phyloP scores from a whole-genome alignment of 2,888 invertebrate genomes.

The Thymelicus lineola region DNA sequence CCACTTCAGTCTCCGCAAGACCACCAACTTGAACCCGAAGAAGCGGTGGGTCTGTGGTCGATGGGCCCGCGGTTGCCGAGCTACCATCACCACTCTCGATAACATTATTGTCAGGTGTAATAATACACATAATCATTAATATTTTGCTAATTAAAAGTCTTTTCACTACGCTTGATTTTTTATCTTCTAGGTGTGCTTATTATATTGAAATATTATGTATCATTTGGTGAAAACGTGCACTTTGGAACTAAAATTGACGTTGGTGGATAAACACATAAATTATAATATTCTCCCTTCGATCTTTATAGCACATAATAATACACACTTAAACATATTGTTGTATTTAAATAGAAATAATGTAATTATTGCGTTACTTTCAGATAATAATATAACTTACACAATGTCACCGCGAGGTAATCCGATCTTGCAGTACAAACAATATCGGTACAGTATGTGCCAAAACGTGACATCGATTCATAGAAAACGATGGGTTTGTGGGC shows the following conservation, averaged over 20 bases:
- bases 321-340: too few relatives aligned
- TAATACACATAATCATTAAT: constrained; percentile 26
- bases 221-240: too few relatives aligned
- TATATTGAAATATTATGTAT: too few relatives aligned
- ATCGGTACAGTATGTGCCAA: constrained; percentile 36
- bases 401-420: constrained; percentile 46
- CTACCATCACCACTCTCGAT: constrained; percentile 48
- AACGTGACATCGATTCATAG: constrained; percentile 11
- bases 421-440: constrained; percentile 35
- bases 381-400: constrained; percentile 22
- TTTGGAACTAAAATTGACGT: too few relatives aligned
- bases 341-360: too few relatives aligned
- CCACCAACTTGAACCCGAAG: constrained; percentile 28
- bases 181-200: too few relatives aligned
- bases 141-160: neutral
- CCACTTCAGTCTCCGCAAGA: constrained; percentile 39
- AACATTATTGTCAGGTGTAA: constrained; percentile 49
- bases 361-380: constrained; percentile 3
- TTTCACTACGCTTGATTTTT: neutral
- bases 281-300: too few relatives aligned
- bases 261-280: too few relatives aligned
- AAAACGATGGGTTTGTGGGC: constrained; percentile 45
- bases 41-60: constrained; percentile 46
- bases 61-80: constrained; percentile 49
- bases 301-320: too few relatives aligned